Conservation (phyloP, 2,113 vertebrate genomes). For the Pangasianodon hypophthalmus region DNA sequence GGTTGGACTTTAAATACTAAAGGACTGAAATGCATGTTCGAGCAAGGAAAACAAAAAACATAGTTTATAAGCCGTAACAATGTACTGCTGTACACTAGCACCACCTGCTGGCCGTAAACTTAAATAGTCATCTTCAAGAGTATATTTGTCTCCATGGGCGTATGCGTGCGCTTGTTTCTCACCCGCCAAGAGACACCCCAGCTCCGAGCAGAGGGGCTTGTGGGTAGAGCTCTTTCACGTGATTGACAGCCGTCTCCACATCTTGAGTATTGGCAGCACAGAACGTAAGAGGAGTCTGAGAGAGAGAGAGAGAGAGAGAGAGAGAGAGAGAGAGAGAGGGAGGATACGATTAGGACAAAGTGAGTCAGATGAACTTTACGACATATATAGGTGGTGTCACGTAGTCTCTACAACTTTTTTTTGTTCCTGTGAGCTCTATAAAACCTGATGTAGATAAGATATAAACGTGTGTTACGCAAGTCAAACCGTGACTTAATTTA, state of each 20-base stretch:
- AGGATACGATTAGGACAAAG: neutral
- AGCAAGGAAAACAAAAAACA: neutral
- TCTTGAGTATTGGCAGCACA: slow-evolving; percentile 80
- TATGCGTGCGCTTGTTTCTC: slow-evolving; percentile 53
- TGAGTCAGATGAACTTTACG: neutral
- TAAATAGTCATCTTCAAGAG: neutral
- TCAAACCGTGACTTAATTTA: neutral
- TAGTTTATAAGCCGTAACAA: neutral
- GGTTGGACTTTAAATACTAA: neutral
- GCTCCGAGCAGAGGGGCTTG: slow-evolving; percentile 66
- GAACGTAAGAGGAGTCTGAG: slow-evolving; percentile 78
- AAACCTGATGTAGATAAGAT: slow-evolving; percentile 11
- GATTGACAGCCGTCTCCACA: slow-evolving; percentile 72
- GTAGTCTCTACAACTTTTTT: neutral
- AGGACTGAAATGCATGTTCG: neutral
- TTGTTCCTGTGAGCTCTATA: slow-evolving; percentile 2
- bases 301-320: neutral
- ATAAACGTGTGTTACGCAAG: neutral
- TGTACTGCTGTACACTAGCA: neutral
- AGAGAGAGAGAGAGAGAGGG: neutral
- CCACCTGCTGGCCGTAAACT: neutral
- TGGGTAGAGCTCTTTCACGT: slow-evolving; percentile 68
- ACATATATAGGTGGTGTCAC: neutral
- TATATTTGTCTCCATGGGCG: neutral
- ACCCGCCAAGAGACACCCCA: slow-evolving; percentile 86